A percentile compares a stretch with the other conserved stretches of the same genome.
These are phyloP conservation scores for Liopterus haemorrhoidalis DNA, from an alignment of 2,888 invertebrate species.

Conservation along the genomic window DNA sequence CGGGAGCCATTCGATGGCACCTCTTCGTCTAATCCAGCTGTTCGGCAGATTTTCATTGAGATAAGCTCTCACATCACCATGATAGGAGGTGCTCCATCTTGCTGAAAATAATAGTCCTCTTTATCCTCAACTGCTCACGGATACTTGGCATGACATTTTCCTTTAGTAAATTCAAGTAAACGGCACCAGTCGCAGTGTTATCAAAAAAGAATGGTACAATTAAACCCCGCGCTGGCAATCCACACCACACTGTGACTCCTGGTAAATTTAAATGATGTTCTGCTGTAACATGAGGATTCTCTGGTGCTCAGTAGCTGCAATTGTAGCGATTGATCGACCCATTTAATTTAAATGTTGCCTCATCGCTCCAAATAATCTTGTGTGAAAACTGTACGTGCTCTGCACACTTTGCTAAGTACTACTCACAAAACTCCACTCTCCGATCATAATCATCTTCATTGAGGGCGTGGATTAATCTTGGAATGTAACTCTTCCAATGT, in stretches of 20 bases:
- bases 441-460: constrained; percentile 24
- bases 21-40: no score
- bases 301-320: constrained; percentile 3
- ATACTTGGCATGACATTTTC: no score
- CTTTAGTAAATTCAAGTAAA: constrained; percentile 2
- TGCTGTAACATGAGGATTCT: constrained; percentile 2
- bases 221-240: constrained; percentile 2
- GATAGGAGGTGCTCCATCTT: no score
- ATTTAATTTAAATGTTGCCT: constrained; percentile 34
- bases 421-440: constrained; percentile 30
- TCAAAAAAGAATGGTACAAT: constrained; percentile 7
- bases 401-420: constrained; percentile 22
- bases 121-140: no score
- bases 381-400: constrained; percentile 22
- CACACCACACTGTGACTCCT: no score
- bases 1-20: no score
- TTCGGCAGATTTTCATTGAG: no score
- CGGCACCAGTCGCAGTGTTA: constrained; percentile 7
- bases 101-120: no score
- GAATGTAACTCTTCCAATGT: constrained; percentile 20
- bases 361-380: constrained; percentile 31
- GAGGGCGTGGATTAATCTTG: no score
- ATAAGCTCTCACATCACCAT: no score
- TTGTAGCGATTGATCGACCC: constrained; percentile 31
- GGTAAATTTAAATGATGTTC: no score